phyloP scores from a whole-genome alignment of 2,888 invertebrate species.

The Antheraea assamensis region DNA sequence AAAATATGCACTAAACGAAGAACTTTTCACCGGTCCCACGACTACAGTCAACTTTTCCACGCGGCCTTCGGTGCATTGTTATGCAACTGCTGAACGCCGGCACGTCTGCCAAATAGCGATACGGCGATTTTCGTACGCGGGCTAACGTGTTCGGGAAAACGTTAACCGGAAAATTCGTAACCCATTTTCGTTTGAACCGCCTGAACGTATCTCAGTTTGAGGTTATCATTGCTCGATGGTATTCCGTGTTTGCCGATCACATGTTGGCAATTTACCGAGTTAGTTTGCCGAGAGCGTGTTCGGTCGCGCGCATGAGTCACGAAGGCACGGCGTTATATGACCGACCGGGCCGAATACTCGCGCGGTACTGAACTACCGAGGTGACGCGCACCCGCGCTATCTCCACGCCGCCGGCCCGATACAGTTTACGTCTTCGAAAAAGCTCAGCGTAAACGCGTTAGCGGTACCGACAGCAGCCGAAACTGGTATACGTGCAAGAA shows the following conservation, averaged over 20 bases:
- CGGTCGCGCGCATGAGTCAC: conserved; percentile 49
- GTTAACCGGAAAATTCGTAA: conserved; percentile 58
- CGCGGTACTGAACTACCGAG: conserved; percentile 64
- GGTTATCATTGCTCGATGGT: conserved; percentile 54
- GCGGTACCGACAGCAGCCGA: conserved; percentile 44
- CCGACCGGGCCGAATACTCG: conserved; percentile 60
- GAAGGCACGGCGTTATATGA: conserved; percentile 53
- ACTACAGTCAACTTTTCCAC: conserved; percentile 67
- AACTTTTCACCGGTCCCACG: conserved; percentile 61
- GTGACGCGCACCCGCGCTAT: conserved; percentile 40
- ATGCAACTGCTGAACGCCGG: conserved; percentile 68
- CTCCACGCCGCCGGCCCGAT: conserved; percentile 50
- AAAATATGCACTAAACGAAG: conserved; percentile 50
- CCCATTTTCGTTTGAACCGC: conserved; percentile 46
- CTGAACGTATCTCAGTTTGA: conserved; percentile 40
- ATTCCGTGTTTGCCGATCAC: conserved; percentile 57
- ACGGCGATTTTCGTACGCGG: conserved; percentile 50
- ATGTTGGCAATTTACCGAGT: conserved; percentile 58
- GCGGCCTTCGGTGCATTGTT: conserved; percentile 74
- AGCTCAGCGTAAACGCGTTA: conserved; percentile 47
- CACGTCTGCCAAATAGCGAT: conserved; percentile 60
- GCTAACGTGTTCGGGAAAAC: conserved; percentile 56
- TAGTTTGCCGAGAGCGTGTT: conserved; percentile 64
- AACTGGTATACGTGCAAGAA: conserved; percentile 46
- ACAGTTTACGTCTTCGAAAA: conserved; percentile 60